A percentile compares a stretch with the other conserved stretches of the same genome.
Evolutionary conservation across 1,140 invertebrate genomes (phyloP).

Genomic region (Doryteuthis pealeii): DNA sequence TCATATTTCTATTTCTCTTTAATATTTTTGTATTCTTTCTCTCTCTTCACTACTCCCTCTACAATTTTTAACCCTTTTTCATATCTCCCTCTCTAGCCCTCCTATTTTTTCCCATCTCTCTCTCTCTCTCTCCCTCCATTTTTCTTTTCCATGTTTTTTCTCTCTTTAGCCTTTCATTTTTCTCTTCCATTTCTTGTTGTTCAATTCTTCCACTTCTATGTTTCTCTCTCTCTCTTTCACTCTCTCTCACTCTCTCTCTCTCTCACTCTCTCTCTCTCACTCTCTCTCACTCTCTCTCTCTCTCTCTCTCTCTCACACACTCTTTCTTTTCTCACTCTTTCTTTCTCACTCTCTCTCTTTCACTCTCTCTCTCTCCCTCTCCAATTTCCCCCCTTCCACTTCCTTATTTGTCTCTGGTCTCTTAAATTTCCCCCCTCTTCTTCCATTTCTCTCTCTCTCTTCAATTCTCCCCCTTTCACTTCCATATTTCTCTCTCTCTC

Average conservation of each 20-base stretch:
- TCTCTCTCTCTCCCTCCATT: neutral
- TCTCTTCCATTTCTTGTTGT: conserved; percentile 15
- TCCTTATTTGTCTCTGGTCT: neutral
- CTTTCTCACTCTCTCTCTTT: too few relatives aligned
- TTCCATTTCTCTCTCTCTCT: neutral
- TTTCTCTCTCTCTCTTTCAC: conserved; percentile 1
- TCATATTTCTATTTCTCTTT: conserved; percentile 20
- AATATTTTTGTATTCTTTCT: conserved; percentile 15
- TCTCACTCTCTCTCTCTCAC: conserved; percentile 1
- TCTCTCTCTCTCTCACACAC: conserved; percentile 16
- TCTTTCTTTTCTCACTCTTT: too few relatives aligned
- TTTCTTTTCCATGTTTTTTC: neutral
- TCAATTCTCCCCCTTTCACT: neutral
- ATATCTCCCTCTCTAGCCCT: conserved; percentile 7
- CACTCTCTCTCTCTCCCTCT: conserved; percentile 8
- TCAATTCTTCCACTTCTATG: conserved; percentile 10
- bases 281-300: neutral
- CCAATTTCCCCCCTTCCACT: conserved; percentile 9
- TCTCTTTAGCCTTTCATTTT: conserved; percentile 13
- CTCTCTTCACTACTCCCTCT: conserved; percentile 15
- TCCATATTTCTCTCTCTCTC: neutral
- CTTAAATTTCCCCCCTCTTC: neutral
- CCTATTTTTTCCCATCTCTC: conserved; percentile 18
- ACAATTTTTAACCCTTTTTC: neutral
- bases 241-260: neutral